Evolutionary conservation across 2,797 vertebrate species (phyloP), one percentile per base, ranked within the genome.

Genomic region (Tenualosa thibaudeaui): DNA sequence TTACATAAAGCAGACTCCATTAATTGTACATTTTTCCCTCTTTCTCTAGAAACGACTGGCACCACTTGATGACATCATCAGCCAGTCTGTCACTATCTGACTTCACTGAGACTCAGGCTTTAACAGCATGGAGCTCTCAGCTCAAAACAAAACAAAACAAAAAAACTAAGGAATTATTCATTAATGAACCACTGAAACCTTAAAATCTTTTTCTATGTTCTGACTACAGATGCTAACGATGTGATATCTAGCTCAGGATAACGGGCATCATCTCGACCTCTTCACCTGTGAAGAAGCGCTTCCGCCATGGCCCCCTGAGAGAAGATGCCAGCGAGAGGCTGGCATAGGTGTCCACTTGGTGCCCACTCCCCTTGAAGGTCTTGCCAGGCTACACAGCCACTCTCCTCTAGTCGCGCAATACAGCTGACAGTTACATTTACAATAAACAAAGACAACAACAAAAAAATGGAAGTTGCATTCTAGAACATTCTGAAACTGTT

Each of bases 1-100:
- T 93, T 86, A 92, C 88, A 94, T 91, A 91, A 91, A 89, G 84
- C 92, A 91, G 87, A 92, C 88, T 92, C 89, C 85, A 83, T 87
- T 86, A 83, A 86, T 90, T 87, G 88, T 84, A 88, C 86, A 84
- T 81, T 81, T 88, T 92, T 93, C 88, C 88, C 89, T 90, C 90
- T 91, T 88, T 89, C 54, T 87, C 86, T 90, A 84, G 86, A 90
- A 93, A 92, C 92, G 90, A 88, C 87, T 87, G 92, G 90, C 90
- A 82, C 89, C 83, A 83, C 87, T 84, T 86, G 88, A 92, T 93
- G 91, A 92, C 89, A 84, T 92, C 87, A 82, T 60, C 49, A 13
- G 85, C 84, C 40, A 31, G 37, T 86, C 85, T 84, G 89, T 84
- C 84, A 86, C 86, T 82, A 15, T 40, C 56, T 53, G 81, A 88